Conservation (phyloP, 2,113 vertebrate genomes). For the Tautogolabrus adspersus region DNA sequence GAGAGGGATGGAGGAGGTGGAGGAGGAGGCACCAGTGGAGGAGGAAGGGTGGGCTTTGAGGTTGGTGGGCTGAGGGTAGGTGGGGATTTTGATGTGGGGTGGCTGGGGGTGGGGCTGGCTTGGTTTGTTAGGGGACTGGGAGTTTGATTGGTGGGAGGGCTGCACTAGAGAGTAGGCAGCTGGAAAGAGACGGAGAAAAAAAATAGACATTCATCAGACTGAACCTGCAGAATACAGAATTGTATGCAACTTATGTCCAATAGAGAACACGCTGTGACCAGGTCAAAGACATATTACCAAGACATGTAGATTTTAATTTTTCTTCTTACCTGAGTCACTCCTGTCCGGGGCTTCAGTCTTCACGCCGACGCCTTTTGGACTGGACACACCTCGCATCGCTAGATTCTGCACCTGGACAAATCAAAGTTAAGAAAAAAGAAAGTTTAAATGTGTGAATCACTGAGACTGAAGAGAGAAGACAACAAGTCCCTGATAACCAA, state of each 20-base stretch:
- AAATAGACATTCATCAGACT: neutral
- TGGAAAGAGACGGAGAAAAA: constrained; percentile 47
- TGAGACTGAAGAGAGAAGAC: no score
- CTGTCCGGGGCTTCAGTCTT: constrained; percentile 82
- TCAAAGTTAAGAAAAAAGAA: neutral
- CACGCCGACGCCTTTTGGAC: constrained; percentile 68
- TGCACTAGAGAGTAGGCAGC: constrained; percentile 89
- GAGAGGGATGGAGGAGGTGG: constrained; percentile 85
- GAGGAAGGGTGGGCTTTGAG: constrained; percentile 75
- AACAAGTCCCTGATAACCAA: neutral
- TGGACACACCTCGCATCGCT: constrained; percentile 74
- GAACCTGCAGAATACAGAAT: no score
- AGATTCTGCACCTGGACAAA: constrained; percentile 79
- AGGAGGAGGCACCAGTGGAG: constrained; percentile 68
- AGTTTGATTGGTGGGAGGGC: constrained; percentile 66
- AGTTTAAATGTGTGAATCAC: neutral
- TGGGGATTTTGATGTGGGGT: constrained; percentile 81
- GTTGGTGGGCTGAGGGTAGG: constrained; percentile 81
- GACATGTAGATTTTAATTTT: neutral
- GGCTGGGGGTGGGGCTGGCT: constrained; percentile 86
- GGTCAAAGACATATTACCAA: no score
- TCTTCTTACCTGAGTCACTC: constrained; percentile 70
- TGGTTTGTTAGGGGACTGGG: constrained; percentile 84
- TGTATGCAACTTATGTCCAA: no score
- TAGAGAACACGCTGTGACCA: no score